Evolutionary conservation across 2,888 invertebrate species (phyloP).

Genomic region (Seira ritae): DNA sequence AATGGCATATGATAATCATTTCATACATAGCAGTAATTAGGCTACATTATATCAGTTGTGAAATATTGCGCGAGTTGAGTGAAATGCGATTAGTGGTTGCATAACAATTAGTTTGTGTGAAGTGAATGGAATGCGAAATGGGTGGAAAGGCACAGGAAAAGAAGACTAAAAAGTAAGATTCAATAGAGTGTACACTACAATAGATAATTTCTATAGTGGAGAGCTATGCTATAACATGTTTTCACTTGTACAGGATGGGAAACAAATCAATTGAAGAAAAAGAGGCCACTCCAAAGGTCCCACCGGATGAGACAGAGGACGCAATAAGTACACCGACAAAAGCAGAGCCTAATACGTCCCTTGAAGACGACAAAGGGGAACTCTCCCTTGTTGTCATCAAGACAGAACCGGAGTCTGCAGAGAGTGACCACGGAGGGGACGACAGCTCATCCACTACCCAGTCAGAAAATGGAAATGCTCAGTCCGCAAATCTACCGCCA

Average conservation of each 20-base stretch:
- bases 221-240: no score
- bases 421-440: conserved; percentile 45
- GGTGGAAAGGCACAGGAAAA: conserved; percentile 50
- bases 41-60: no score
- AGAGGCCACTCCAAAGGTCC: conserved; percentile 22
- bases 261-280: conserved; percentile 37
- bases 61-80: no score
- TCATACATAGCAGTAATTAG: no score
- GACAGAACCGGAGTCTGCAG: conserved; percentile 62
- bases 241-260: conserved; percentile 39
- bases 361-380: conserved; percentile 30
- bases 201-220: no score
- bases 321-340: neutral
- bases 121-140: conserved; percentile 34
- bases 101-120: no score
- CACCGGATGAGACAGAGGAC: conserved; percentile 47
- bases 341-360: neutral
- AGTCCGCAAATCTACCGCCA: conserved; percentile 70
- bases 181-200: no score
- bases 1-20: no score
- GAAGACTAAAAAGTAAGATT: conserved; percentile 31
- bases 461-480: conserved; percentile 60
- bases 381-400: conserved; percentile 55
- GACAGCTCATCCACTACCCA: conserved; percentile 40
- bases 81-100: no score